phyloP scores from a whole-genome alignment of 2,113 vertebrate species.

The Ailuropoda melanoleuca region DNA sequence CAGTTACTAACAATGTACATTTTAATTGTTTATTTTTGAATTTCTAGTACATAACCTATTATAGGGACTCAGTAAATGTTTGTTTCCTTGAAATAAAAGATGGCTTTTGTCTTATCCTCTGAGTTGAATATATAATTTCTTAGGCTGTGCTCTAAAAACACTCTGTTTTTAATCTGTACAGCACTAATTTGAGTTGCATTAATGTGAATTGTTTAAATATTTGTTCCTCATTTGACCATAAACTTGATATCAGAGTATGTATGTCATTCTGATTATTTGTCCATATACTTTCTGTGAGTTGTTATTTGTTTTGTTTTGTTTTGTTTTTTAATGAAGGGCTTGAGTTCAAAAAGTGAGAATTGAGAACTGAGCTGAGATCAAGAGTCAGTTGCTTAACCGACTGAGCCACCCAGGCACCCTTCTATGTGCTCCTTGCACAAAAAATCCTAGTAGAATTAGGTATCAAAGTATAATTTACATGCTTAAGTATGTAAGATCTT shows the following conservation, averaged over 20 bases:
- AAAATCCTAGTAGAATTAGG: background rate
- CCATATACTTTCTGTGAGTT: background rate
- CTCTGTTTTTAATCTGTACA: background rate
- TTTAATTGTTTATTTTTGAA: background rate
- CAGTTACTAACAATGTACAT: background rate
- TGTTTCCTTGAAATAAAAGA: slow-evolving; percentile 22
- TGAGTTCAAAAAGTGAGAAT: background rate
- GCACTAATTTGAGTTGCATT: background rate
- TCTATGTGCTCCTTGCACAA: background rate
- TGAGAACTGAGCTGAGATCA: background rate
- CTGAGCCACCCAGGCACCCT: background rate
- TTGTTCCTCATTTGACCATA: background rate
- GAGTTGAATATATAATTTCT: background rate
- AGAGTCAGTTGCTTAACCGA: background rate
- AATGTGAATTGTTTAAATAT: background rate
- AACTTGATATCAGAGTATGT: background rate
- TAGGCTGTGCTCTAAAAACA: background rate
- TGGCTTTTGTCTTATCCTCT: background rate
- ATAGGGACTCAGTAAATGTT: background rate
- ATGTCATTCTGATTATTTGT: background rate
- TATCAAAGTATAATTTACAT: background rate
- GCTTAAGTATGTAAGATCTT: background rate
- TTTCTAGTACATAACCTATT: background rate
- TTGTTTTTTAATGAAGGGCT: background rate
- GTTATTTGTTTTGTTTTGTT: background rate